phyloP scores from a whole-genome alignment of 2,797 vertebrate species.

The Aeoliscus strigatus region DNA sequence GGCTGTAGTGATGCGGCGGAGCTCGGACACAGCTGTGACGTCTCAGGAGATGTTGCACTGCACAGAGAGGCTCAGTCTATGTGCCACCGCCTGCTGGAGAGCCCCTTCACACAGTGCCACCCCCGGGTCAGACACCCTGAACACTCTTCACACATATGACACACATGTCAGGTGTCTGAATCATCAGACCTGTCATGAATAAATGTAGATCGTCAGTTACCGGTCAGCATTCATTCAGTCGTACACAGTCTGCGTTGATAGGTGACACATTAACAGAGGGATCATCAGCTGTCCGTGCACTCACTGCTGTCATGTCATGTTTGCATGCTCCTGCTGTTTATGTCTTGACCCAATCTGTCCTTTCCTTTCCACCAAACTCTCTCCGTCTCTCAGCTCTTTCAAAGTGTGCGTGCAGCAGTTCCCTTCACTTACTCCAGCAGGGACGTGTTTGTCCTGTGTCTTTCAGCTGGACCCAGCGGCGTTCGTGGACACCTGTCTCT shows the following conservation, averaged over 20 bases:
- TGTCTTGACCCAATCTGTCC: neutral
- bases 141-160: neutral
- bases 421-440: no score
- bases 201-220: no score
- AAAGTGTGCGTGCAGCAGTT: no score
- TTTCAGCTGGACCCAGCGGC: conserved; percentile 77
- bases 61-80: conserved; percentile 60
- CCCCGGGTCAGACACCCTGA: conserved; percentile 65
- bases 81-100: conserved; percentile 74
- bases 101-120: conserved; percentile 81
- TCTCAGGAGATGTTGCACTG: conserved; percentile 17
- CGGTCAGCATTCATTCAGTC: no score
- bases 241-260: no score
- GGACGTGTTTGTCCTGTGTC: neutral
- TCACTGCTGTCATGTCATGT: neutral
- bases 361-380: no score
- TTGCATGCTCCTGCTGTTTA: no score
- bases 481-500: conserved; percentile 81
- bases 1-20: conserved; percentile 79
- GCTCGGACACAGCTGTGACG: conserved; percentile 70
- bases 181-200: no score
- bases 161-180: no score
- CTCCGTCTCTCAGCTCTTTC: no score
- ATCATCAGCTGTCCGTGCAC: no score
- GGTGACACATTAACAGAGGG: no score